Conservation (phyloP, 1,140 invertebrate species). For the Eueides isabella region DNA sequence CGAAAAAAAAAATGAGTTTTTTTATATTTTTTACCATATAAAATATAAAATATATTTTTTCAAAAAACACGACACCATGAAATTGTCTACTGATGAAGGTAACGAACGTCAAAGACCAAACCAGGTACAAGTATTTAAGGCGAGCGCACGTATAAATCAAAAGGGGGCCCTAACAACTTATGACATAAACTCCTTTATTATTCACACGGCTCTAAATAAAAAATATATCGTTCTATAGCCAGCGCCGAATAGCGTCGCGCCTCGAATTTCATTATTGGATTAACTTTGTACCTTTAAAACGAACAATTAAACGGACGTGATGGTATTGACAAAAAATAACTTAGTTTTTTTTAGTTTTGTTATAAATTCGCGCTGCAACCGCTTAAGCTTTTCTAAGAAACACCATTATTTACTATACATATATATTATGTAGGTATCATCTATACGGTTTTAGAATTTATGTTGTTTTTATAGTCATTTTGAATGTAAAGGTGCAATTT, state of each 20-base stretch:
- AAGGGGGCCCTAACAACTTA: slow-evolving; percentile 63
- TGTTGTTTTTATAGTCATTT: slow-evolving; percentile 31
- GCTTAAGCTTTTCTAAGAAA: slow-evolving; percentile 58
- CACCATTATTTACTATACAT: slow-evolving; percentile 32
- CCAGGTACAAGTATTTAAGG: slow-evolving; percentile 60
- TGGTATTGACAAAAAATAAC: slow-evolving; percentile 69
- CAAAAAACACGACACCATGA: slow-evolving; percentile 1
- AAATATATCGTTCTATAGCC: slow-evolving; percentile 46
- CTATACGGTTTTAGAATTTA: slow-evolving; percentile 13
- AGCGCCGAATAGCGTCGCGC: slow-evolving; percentile 46
- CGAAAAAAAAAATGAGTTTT: no score
- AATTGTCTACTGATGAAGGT: slow-evolving; percentile 33
- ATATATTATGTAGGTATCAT: background rate
- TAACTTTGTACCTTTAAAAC: slow-evolving; percentile 65
- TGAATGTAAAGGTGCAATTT: slow-evolving; percentile 26
- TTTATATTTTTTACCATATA: background rate
- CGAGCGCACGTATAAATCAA: slow-evolving; percentile 72
- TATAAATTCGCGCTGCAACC: slow-evolving; percentile 48
- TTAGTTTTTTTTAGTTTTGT: slow-evolving; percentile 46
- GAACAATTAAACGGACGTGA: slow-evolving; percentile 71
- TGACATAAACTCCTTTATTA: slow-evolving; percentile 76
- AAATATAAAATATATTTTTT: background rate
- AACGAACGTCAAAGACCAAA: slow-evolving; percentile 59
- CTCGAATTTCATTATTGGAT: slow-evolving; percentile 72
- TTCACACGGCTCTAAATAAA: slow-evolving; percentile 61